Evolutionary conservation across 1,140 invertebrate species (phyloP).

Genomic region (Amyelois transitella): DNA sequence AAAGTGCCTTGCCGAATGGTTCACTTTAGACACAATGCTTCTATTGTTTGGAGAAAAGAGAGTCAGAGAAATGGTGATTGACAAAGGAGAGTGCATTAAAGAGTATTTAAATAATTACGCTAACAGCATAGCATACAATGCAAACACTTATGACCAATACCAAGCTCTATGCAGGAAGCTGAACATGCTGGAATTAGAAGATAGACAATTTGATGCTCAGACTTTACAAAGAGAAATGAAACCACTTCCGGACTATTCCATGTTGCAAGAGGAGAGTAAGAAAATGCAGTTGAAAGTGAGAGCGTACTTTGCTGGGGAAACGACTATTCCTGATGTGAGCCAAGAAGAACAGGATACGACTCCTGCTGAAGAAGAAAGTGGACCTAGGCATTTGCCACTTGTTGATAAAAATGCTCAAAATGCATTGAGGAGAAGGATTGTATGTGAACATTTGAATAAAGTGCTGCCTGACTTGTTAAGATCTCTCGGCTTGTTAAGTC

Average conservation of each 20-base stretch:
- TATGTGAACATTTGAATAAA: constrained; percentile 75
- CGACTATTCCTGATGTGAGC: constrained; percentile 41
- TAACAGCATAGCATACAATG: constrained; percentile 56
- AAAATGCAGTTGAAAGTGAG: constrained; percentile 75
- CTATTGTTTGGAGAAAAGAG: constrained; percentile 75
- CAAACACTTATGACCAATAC: constrained; percentile 70
- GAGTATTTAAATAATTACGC: constrained; percentile 72
- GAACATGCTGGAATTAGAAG: constrained; percentile 74
- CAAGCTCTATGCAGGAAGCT: constrained; percentile 74
- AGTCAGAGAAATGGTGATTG: constrained; percentile 73
- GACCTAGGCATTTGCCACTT: constrained; percentile 67
- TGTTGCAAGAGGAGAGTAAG: constrained; percentile 75
- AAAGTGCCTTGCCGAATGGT: constrained; percentile 76
- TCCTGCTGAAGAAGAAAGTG: constrained; percentile 36
- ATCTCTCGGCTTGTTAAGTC: constrained; percentile 48
- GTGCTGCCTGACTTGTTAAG: constrained; percentile 60
- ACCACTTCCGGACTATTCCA: constrained; percentile 75
- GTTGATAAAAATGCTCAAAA: constrained; percentile 75
- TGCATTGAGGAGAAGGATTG: constrained; percentile 74
- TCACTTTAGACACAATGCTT: constrained; percentile 75
- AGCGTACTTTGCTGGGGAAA: constrained; percentile 70
- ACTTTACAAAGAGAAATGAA: constrained; percentile 57
- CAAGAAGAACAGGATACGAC: constrained; percentile 28
- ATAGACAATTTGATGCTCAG: constrained; percentile 66
- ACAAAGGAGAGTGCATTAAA: constrained; percentile 73